A percentile compares a stretch with the other conserved stretches of the same genome.
These are phyloP conservation scores for Athene noctua DNA, from an alignment of 2,113 vertebrate genomes.

Conservation along the genomic window DNA sequence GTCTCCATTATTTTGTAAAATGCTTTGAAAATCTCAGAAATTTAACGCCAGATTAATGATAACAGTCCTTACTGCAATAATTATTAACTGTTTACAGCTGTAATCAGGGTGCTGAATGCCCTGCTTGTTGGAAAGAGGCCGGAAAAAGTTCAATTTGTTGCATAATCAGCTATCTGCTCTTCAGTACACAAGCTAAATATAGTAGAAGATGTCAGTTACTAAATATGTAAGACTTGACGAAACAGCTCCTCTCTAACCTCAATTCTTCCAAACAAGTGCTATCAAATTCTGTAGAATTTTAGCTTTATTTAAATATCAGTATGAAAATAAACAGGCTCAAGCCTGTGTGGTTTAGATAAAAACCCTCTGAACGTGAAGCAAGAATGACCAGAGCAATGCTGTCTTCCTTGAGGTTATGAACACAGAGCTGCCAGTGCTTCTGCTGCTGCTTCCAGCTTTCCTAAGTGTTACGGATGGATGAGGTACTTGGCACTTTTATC, in stretches of 20 bases:
- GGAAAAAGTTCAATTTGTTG: constrained; percentile 49
- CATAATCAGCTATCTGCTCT: constrained; percentile 59
- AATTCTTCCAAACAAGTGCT: constrained; percentile 6
- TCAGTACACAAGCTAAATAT: constrained; percentile 55
- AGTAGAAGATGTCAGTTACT: constrained; percentile 59
- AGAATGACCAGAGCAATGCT: background rate
- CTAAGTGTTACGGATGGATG: background rate
- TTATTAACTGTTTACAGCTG: constrained; percentile 57
- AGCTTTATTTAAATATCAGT: constrained; percentile 18
- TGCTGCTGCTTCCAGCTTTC: background rate
- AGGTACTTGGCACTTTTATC: background rate
- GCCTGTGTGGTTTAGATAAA: background rate
- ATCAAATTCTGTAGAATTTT: background rate
- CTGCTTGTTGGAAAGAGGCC: constrained; percentile 15
- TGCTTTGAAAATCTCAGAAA: background rate
- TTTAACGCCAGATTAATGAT: constrained; percentile 34
- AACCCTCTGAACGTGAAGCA: background rate
- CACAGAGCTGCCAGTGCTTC: background rate
- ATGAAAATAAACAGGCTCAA: background rate
- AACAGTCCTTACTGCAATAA: constrained; percentile 43
- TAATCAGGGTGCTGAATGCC: constrained; percentile 48
- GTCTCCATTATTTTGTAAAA: background rate
- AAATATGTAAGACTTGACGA: constrained; percentile 61
- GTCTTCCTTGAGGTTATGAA: background rate
- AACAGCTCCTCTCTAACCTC: constrained; percentile 47